These are phyloP conservation scores for Hermaeophaga mercurialis DNA, from an alignment of 2,888 invertebrate species.

Conservation along the genomic window DNA sequence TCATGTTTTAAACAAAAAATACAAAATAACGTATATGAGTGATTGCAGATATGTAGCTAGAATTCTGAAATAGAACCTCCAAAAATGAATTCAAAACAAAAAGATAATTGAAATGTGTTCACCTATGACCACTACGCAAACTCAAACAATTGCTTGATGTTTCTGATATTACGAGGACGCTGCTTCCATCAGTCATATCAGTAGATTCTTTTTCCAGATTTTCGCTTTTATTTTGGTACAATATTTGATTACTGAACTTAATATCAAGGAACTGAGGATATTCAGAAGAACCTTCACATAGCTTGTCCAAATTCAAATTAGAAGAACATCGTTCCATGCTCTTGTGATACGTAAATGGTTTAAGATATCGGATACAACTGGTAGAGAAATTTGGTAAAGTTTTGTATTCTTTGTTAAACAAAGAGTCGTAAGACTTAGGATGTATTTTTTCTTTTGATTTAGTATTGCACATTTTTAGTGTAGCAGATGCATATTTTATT, in stretches of 20 bases:
- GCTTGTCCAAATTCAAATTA: not conserved
- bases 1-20: no score
- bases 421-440: not conserved
- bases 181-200: conserved; percentile 15
- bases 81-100: no score
- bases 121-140: conserved; percentile 20
- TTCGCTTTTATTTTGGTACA: conserved; percentile 30
- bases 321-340: not conserved
- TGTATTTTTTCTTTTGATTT: not conserved
- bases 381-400: not conserved
- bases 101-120: no score
- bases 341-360: not conserved
- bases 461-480: conserved; percentile 7
- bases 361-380: not conserved
- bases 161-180: conserved; percentile 16
- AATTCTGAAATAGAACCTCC: no score
- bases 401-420: not conserved
- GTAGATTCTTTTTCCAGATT: conserved; percentile 26
- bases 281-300: conserved; percentile 13
- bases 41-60: no score
- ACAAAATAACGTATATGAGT: no score
- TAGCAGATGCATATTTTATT: conserved; percentile 11
- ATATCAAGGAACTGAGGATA: conserved; percentile 22
- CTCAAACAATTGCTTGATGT: conserved; percentile 23
- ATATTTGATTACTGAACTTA: conserved; percentile 22